A percentile compares a stretch with the other conserved stretches of the same genome.
These are phyloP conservation scores for Battus philenor DNA, from an alignment of 1,140 invertebrate genomes.

Conservation along the genomic window DNA sequence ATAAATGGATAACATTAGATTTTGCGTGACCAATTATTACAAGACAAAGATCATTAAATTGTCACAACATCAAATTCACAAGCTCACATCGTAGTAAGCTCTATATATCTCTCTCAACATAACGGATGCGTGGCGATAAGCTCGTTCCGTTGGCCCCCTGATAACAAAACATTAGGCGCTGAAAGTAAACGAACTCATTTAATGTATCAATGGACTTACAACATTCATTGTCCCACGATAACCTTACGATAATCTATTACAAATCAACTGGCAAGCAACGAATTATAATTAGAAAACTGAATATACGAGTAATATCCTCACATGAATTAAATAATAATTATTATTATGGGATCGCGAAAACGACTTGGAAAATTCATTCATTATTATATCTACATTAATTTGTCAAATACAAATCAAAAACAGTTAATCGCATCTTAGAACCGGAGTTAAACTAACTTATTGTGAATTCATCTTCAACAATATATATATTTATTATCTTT, in stretches of 20 bases:
- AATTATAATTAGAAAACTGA: conserved; percentile 16
- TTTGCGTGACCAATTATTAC: too few species aligned
- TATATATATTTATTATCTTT: too few species aligned
- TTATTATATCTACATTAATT: too few species aligned
- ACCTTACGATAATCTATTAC: conserved; percentile 50
- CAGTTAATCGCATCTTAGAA: too few species aligned
- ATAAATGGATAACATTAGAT: too few species aligned
- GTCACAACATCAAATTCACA: conserved; percentile 11
- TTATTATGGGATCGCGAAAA: too few species aligned
- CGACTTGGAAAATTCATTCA: too few species aligned
- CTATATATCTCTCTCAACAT: conserved; percentile 29
- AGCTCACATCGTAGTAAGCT: conserved; percentile 21
- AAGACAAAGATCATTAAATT: not conserved
- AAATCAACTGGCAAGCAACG: conserved; percentile 30
- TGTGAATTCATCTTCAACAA: too few species aligned
- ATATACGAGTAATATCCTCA: too few species aligned
- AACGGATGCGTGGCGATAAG: conserved; percentile 58
- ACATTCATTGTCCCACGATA: conserved; percentile 44
- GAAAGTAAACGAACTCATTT: conserved; percentile 59
- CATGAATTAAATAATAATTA: too few species aligned
- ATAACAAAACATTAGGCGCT: conserved; percentile 55
- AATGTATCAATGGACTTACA: conserved; percentile 46
- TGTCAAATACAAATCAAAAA: too few species aligned
- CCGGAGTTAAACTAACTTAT: too few species aligned
- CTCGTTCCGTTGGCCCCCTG: conserved; percentile 53